Base-by-base conservation (phyloP, 2,888 invertebrate genomes). In the Parapristionchus giblindavisi region DNA sequence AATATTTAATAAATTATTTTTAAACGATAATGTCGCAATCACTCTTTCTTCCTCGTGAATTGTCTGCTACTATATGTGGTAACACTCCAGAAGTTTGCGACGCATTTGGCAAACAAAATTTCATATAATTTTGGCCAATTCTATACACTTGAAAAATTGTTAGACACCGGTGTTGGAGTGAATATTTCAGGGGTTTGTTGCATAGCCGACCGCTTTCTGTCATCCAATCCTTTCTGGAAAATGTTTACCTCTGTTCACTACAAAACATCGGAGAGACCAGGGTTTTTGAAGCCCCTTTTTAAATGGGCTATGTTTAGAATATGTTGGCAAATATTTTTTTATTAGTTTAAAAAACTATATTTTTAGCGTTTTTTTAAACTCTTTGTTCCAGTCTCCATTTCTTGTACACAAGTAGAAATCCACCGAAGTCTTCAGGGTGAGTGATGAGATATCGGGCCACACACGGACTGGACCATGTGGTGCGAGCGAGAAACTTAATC, bases 121-220 rank as follows among this genome's bases (percentile, higher is more conserved):
- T n/a, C n/a, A n/a, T n/a, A n/a, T n/a, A n/a, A n/a, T n/a, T n/a
- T n/a, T n/a, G n/a, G n/a, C n/a, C n/a, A n/a, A n/a, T n/a, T n/a
- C n/a, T n/a, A n/a, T n/a, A n/a, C n/a, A n/a, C n/a, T n/a, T n/a
- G n/a, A n/a, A n/a, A n/a, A n/a, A n/a, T n/a, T n/a, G n/a, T n/a
- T n/a, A n/a, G n/a, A n/a, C n/a, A 68, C 68, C 68, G 68, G 52
- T 29, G 38, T 36, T 32, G 70, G 70, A 71, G 70, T 71, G 3
- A 71, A 40, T 32, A 48, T 21, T 40, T 54, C 56, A 14, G 70
- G 70, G 40, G 40, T n/a, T 71, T 27, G 54, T 29, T 29, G 0
- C 32, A 24, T 56, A 29, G 8, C 56, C 43, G n/a, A n/a, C n/a
- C n/a, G n/a, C n/a, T n/a, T n/a, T n/a, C 3, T 29, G 40, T 71